A percentile compares a stretch with the other conserved stretches of the same genome.
These are phyloP conservation scores for Catharus ustulatus DNA, from an alignment of 2,797 vertebrate species.

Conservation along the genomic window DNA sequence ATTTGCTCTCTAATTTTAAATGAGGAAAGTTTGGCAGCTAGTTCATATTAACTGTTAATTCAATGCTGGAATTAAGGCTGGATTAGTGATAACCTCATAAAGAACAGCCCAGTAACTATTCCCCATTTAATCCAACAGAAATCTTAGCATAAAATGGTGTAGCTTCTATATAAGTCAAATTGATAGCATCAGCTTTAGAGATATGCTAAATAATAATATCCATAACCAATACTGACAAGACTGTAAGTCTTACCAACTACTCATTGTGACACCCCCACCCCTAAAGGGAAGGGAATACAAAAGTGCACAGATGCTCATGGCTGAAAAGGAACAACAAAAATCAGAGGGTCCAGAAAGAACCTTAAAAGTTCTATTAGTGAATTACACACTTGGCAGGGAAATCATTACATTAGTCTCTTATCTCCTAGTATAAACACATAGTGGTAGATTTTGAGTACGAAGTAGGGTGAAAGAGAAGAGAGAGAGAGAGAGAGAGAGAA, in stretches of 20 bases:
- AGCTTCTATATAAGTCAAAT: background rate
- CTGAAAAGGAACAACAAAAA: background rate
- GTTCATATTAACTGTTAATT: background rate
- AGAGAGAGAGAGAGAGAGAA: too few relatives aligned
- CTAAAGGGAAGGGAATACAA: background rate
- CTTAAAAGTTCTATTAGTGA: background rate
- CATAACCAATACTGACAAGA: background rate
- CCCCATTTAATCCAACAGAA: background rate
- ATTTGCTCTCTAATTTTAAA: background rate
- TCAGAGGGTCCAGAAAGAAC: background rate
- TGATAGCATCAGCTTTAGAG: background rate
- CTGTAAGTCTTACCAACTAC: background rate
- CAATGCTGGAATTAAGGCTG: background rate
- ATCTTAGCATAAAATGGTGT: background rate
- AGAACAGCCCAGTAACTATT: background rate
- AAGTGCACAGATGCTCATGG: background rate
- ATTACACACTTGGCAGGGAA: background rate
- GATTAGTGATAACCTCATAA: background rate
- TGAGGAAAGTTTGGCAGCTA: background rate
- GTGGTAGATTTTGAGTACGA: background rate
- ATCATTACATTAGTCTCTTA: background rate
- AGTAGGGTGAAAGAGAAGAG: background rate
- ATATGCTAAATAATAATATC: background rate
- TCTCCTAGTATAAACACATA: background rate
- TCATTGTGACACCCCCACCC: background rate